These are phyloP conservation scores for Castor canadensis DNA, from an alignment of 2,113 vertebrate species.

Conservation along the genomic window DNA sequence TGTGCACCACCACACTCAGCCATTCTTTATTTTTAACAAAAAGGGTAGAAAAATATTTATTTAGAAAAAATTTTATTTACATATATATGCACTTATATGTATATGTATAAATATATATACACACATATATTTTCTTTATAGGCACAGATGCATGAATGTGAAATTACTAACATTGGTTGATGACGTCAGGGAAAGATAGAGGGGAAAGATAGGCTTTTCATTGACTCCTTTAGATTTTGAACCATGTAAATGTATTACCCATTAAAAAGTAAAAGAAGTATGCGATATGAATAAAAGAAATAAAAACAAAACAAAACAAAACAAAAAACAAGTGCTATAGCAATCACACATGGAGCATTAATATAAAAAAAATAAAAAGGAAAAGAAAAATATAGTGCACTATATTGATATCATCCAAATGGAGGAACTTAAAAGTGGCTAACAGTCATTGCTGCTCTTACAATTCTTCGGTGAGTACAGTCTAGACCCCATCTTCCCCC, in stretches of 20 bases:
- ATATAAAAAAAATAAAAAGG: not conserved
- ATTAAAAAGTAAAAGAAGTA: slow-evolving; percentile 19
- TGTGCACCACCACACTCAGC: too few relatives aligned
- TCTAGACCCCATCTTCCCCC: not conserved
- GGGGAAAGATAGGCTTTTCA: not conserved
- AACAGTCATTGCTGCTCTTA: not conserved
- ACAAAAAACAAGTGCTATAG: not conserved
- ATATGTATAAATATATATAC: not conserved
- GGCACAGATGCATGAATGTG: not conserved
- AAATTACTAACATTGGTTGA: not conserved
- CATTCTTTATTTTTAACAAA: slow-evolving; percentile 9
- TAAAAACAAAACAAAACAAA: too few relatives aligned
- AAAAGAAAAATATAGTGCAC: not conserved
- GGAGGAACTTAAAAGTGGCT: not conserved
- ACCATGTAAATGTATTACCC: not conserved
- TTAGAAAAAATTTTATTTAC: not conserved
- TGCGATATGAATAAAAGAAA: not conserved
- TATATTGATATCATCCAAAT: not conserved
- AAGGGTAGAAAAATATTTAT: not conserved
- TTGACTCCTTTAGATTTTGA: not conserved
- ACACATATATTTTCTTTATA: not conserved
- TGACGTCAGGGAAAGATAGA: not conserved
- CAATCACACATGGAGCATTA: too few relatives aligned
- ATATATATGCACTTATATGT: not conserved
- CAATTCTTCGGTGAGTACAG: not conserved